These are phyloP conservation scores for Phalacrocorax carbo DNA, from an alignment of 2,113 vertebrate species.

Conservation along the genomic window DNA sequence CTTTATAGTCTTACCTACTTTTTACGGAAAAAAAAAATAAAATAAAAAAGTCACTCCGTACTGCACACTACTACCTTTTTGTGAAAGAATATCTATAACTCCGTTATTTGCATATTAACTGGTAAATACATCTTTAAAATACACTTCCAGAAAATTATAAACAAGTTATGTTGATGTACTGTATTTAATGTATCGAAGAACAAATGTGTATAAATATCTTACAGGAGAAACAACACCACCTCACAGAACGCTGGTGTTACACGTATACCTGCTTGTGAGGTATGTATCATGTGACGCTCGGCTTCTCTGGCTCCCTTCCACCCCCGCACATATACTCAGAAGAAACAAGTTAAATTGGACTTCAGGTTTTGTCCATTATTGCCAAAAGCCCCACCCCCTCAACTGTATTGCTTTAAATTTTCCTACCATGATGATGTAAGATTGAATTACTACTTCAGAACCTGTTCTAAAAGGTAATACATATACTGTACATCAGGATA, in stretches of 20 bases:
- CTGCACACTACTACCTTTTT: slow-evolving; percentile 64
- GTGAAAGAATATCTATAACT: slow-evolving; percentile 76
- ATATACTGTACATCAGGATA: slow-evolving; percentile 64
- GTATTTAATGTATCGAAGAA: slow-evolving; percentile 57
- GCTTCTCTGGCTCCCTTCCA: slow-evolving; percentile 60
- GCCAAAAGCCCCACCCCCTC: slow-evolving; percentile 57
- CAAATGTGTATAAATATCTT: slow-evolving; percentile 71
- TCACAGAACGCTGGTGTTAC: slow-evolving; percentile 71
- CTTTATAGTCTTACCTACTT: slow-evolving; percentile 75
- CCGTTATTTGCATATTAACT: slow-evolving; percentile 75
- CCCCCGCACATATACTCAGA: slow-evolving; percentile 52
- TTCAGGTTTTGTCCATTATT: slow-evolving; percentile 63
- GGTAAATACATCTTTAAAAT: slow-evolving; percentile 79
- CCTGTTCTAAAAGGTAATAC: slow-evolving; percentile 59
- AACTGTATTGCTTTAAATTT: slow-evolving; percentile 72
- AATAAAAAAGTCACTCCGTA: slow-evolving; percentile 36
- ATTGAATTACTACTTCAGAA: slow-evolving; percentile 59
- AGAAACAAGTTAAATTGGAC: slow-evolving; percentile 48
- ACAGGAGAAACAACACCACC: slow-evolving; percentile 68
- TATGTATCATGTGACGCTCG: slow-evolving; percentile 54
- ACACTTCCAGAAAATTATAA: slow-evolving; percentile 73
- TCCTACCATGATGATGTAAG: slow-evolving; percentile 65
- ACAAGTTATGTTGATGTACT: slow-evolving; percentile 59
- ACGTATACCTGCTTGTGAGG: slow-evolving; percentile 59
- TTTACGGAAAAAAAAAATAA: slow-evolving; percentile 27